These are phyloP conservation scores for Drosophila obscura DNA, from an alignment of 1,140 invertebrate genomes.

Conservation along the genomic window DNA sequence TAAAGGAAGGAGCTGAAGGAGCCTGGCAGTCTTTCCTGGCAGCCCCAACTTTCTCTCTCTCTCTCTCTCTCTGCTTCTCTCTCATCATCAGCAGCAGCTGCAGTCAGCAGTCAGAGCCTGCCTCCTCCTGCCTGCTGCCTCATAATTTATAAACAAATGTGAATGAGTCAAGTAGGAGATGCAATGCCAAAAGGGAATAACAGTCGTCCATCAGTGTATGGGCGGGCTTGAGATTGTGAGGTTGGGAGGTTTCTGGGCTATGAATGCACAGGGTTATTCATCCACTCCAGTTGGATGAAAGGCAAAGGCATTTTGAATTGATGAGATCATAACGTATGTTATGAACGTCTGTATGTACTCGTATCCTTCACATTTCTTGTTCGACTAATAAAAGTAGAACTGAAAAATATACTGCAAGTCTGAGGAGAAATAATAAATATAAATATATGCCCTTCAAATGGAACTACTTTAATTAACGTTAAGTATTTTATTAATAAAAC, in stretches of 20 bases:
- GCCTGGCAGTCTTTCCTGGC: slow-evolving; percentile 37
- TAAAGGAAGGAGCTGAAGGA: slow-evolving; percentile 17
- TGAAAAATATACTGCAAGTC: slow-evolving; percentile 25
- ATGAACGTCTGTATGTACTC: slow-evolving; percentile 31
- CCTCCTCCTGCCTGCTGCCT: slow-evolving; percentile 40
- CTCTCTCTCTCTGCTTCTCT: too few species aligned
- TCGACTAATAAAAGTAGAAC: slow-evolving; percentile 17
- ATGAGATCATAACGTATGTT: slow-evolving; percentile 47
- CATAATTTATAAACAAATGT: slow-evolving; percentile 73
- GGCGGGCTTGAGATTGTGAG: neutral
- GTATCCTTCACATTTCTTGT: neutral
- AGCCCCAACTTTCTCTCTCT: slow-evolving; percentile 18
- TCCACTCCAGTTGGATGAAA: slow-evolving; percentile 22
- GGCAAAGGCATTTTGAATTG: slow-evolving; percentile 34
- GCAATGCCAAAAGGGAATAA: slow-evolving; percentile 37
- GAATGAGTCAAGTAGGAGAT: slow-evolving; percentile 33
- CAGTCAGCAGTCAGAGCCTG: slow-evolving; percentile 47
- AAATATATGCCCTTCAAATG: too few species aligned
- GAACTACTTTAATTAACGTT: too few species aligned
- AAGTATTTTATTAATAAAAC: too few species aligned
- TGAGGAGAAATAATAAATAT: too few species aligned
- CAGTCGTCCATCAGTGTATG: slow-evolving; percentile 36
- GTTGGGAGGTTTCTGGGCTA: slow-evolving; percentile 21
- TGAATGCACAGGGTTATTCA: slow-evolving; percentile 39
- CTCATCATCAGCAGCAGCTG: slow-evolving; percentile 79